A percentile compares a stretch with the other conserved stretches of the same genome.
Evolutionary conservation across 2,797 vertebrate species (phyloP).

Genomic region (Nyctibius grandis): DNA sequence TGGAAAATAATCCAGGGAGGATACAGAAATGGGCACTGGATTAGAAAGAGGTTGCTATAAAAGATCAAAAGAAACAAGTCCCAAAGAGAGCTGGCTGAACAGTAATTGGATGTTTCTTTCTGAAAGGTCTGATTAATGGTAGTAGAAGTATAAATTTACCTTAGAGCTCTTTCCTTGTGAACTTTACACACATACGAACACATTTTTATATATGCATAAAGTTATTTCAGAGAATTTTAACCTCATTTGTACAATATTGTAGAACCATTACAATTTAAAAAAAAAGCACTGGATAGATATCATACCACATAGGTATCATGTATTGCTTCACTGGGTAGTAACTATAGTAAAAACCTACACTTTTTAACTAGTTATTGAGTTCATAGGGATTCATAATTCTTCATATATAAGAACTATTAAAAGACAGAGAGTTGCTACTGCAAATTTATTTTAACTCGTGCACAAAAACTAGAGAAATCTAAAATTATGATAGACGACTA

Average conservation of each 20-base stretch:
- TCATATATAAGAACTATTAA: background rate
- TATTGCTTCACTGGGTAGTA: background rate
- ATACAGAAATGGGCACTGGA: constrained; percentile 7
- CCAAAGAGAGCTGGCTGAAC: constrained; percentile 22
- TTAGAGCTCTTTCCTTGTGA: background rate
- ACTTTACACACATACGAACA: background rate
- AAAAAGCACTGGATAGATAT: too few relatives aligned
- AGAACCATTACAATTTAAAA: background rate
- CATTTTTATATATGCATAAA: background rate
- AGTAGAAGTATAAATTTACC: constrained; percentile 26
- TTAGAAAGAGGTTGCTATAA: constrained; percentile 5
- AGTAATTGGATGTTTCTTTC: constrained; percentile 43
- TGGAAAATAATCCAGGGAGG: constrained; percentile 43
- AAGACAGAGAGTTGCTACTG: background rate
- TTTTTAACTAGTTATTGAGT: background rate
- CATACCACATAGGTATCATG: background rate
- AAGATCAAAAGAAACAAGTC: constrained; percentile 58
- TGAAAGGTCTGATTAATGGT: background rate
- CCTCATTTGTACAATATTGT: background rate
- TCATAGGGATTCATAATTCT: background rate
- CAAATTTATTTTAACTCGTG: background rate
- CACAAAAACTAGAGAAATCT: background rate
- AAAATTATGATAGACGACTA: background rate
- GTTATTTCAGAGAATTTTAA: background rate
- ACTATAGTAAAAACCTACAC: background rate